Percentiles rank a stretch among this genome's conserved stretches.
Evolutionary conservation across 2,113 vertebrate genomes (phyloP).

Genomic region (Nannospalax galili): DNA sequence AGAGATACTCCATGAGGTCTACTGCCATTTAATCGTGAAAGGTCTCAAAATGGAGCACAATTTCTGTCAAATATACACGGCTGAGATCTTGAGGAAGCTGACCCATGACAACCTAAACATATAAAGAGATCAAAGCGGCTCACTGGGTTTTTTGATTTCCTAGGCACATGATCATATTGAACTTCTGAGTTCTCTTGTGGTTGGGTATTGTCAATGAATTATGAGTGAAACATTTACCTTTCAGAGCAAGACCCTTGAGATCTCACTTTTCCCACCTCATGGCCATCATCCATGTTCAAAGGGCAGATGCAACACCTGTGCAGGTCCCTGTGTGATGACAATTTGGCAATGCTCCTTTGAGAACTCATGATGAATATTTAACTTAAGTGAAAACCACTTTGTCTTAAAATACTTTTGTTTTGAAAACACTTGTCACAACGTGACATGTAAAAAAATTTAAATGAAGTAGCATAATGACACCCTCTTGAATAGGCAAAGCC

Average conservation of each 20-base stretch:
- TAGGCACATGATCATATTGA: not conserved
- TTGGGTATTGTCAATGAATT: not conserved
- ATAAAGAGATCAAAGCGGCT: not conserved
- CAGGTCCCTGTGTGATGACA: not conserved
- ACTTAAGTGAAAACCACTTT: not conserved
- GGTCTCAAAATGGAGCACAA: not conserved
- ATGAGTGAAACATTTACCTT: not conserved
- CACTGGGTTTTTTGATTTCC: not conserved
- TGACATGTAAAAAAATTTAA: not conserved
- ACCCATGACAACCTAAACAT: not conserved
- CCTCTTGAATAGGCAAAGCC: not conserved
- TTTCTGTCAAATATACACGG: not conserved
- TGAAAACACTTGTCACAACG: not conserved
- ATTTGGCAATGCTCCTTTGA: not conserved
- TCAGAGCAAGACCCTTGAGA: not conserved
- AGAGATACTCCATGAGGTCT: constrained; percentile 23
- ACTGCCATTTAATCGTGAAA: constrained; percentile 35
- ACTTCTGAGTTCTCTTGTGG: not conserved
- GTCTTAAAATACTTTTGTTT: not conserved
- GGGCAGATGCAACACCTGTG: not conserved
- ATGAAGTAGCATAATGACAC: not conserved
- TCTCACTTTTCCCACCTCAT: not conserved
- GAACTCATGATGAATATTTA: not conserved
- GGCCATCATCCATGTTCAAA: not conserved
- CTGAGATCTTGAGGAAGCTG: not conserved